A percentile compares a stretch with the other conserved stretches of the same genome.
phyloP scores from a whole-genome alignment of 2,797 vertebrate genomes.

The Rhabdomys pumilio region DNA sequence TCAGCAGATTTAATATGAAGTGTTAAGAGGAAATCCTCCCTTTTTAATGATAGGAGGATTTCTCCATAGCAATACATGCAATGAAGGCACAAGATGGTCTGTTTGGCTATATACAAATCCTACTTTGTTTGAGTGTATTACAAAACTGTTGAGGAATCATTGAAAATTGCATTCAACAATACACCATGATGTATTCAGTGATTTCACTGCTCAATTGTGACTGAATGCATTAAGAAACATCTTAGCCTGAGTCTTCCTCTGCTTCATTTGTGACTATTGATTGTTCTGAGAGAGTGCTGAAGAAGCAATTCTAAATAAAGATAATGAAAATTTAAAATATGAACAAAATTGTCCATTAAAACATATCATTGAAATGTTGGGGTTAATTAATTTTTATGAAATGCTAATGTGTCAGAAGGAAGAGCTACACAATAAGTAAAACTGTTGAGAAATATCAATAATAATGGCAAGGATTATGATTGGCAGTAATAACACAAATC shows the following conservation, averaged over 20 bases:
- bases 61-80: conserved; percentile 12
- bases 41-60: not conserved
- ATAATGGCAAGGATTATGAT: not conserved
- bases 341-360: not conserved
- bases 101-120: not conserved
- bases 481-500: not conserved
- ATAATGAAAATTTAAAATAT: not conserved
- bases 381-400: not conserved
- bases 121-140: conserved; percentile 38
- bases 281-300: not conserved
- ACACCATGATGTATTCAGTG: not conserved
- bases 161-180: conserved; percentile 6
- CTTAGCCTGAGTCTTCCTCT: not conserved
- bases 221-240: not conserved
- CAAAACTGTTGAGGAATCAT: conserved; percentile 12
- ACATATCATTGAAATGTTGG: not conserved
- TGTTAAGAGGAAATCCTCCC: not conserved
- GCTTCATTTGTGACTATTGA: not conserved
- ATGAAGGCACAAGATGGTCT: conserved; percentile 24
- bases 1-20: conserved; percentile 4
- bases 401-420: not conserved
- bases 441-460: not conserved
- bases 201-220: not conserved
- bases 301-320: conserved; percentile 5
- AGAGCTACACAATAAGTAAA: not conserved